Conservation (phyloP, 2,888 invertebrate species). For the Pecten maximus region DNA sequence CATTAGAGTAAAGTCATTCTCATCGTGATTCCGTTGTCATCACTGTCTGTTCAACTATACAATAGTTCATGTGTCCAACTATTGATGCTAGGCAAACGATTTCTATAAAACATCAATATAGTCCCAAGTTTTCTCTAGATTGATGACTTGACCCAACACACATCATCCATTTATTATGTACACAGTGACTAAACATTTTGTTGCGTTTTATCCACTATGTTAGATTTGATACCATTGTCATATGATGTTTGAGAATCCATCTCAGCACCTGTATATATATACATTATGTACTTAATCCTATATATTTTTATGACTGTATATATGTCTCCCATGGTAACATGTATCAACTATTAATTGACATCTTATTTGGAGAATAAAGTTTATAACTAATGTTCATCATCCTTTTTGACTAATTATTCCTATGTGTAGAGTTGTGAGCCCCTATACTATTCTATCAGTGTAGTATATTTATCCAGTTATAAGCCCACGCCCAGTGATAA, state of each 20-base stretch:
- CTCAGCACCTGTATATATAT: background rate
- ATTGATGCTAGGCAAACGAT: background rate
- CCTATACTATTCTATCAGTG: too few species aligned
- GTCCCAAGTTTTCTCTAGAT: background rate
- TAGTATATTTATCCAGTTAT: too few species aligned
- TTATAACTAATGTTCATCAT: conserved; percentile 22
- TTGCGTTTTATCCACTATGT: background rate
- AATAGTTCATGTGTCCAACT: background rate
- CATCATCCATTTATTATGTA: background rate
- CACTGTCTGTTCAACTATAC: too few species aligned
- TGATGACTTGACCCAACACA: background rate
- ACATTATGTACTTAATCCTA: conserved; percentile 12
- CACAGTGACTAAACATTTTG: background rate
- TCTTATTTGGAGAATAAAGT: conserved; percentile 28
- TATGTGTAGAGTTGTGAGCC: too few species aligned
- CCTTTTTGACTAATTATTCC: background rate
- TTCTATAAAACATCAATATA: background rate
- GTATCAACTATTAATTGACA: conserved; percentile 19
- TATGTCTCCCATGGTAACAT: conserved; percentile 17
- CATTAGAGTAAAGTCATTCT: too few species aligned
- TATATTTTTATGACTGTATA: conserved; percentile 19
- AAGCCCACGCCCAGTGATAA: too few species aligned
- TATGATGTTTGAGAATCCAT: background rate
- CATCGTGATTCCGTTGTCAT: too few species aligned
- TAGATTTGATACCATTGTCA: conserved; percentile 11